Base-by-base conservation (phyloP, 2,888 invertebrate genomes). In the Alitta virens region DNA sequence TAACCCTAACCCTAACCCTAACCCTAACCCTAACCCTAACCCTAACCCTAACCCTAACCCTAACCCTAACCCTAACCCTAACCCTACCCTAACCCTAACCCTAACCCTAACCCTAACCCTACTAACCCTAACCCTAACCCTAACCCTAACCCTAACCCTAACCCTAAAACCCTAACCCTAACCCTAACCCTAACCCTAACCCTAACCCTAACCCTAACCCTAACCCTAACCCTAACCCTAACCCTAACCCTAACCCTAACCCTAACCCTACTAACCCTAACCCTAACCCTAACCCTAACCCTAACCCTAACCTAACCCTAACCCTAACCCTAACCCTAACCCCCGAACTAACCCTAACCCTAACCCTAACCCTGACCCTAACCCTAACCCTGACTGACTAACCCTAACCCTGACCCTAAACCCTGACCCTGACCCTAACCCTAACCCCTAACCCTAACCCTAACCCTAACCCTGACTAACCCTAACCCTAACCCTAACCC, bases 191-290 rank as follows among this genome's bases (percentile, higher is more conserved):
- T 59, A 59, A 63, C 58, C 63, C 63, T 59, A 59, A 63, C 58
- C 63, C 63, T 58, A 63, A 58, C 63, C 63, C 59, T 59, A 63
- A 63, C 63, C 63, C 63, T 63, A 63, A 63, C 63, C 63, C 59
- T 58, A 63, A 63, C 58, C 63, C 63, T 59, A 59, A 63, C 58
- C 63, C 63, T 59, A 59, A 63, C 58, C 57, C 58, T 59, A 59
- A 64, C 68, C 63, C 62, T 63, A 69, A 64, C 67, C 67, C 63
- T 67, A 70, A 62, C 67, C 70, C 64, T 43, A 67, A 68, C 64
- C 67, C 64, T 67, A 65, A 63, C n/a, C n/a, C n/a, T n/a, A n/a
- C n/a, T n/a, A n/a, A n/a, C n/a, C n/a, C n/a, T n/a, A n/a, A n/a
- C n/a, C n/a, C n/a, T n/a, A n/a, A n/a, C n/a, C n/a, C n/a, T n/a